Evolutionary conservation across 2,888 invertebrate species (phyloP), one percentile per base, ranked within the genome.

Genomic region (Drosophila putrida): DNA sequence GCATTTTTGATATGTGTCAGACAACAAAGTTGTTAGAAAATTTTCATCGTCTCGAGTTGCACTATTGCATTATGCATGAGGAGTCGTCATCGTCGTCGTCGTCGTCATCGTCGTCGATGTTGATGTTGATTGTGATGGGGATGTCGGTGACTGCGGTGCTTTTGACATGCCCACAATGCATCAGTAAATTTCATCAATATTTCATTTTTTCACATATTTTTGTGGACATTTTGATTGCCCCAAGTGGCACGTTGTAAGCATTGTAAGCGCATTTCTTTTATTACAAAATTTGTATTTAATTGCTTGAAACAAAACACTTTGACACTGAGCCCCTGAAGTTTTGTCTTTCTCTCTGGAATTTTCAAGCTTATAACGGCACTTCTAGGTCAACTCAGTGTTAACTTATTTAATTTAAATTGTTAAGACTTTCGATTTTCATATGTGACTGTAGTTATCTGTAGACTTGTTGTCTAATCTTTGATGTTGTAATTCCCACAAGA

Each of bases 61-160:
- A 76, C 57, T 78, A 54, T 63, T 88, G 88, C 85, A 82, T 82
- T 77, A 82, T 82, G 88, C 80, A 82, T 82, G 82, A 82, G 82
- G 50, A 67, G 47, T 68, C 44, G 51, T 20, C 20, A 2, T 57
- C 44, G 41, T 35, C 38, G 25, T 57, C 44, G 41, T 35, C 38
- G 25, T 57, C 44, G 41, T 35, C 38, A n/a, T n/a, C n/a, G n/a
- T 57, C 44, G 41, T 35, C 38, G 25, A n/a, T 15, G 49, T 59
- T 38, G 41, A 9, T 41, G 41, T 20, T 4, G 0, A 28, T 13
- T 5, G 43, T 13, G 60, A 41, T 11, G 60, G 35, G 11, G 51
- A 61, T 36, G 20, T 15, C 51, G 13, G 15, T 65, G 54, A 43
- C 28, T 65, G 51, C 25, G 75, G 59, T 71, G 62, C 62, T 69